phyloP scores from a whole-genome alignment of 23 tunicate genomes.

The Botrylloides violaceus region DNA sequence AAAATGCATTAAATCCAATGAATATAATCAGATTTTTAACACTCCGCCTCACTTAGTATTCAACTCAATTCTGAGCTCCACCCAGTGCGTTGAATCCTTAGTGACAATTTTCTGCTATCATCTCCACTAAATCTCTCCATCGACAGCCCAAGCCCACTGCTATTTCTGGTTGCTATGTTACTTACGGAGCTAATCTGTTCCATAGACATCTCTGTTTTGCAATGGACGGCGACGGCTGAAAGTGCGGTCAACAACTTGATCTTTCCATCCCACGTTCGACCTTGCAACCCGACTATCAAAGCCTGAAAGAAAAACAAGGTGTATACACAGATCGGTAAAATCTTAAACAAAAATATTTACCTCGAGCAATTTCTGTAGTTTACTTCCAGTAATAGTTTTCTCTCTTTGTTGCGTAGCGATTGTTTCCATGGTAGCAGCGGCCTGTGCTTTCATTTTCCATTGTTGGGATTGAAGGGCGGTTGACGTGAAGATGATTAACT shows the following conservation, averaged over 20 bases:
- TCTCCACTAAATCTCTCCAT: too few species aligned
- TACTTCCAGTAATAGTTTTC: slow-evolving; percentile 32
- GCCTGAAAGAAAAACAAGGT: slow-evolving; percentile 24
- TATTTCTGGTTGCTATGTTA: too few species aligned
- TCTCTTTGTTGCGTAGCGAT: slow-evolving; percentile 60
- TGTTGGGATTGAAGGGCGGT: slow-evolving; percentile 38
- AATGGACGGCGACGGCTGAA: slow-evolving; percentile 35
- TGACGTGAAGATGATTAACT: slow-evolving; percentile 34
- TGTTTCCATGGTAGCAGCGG: slow-evolving; percentile 59
- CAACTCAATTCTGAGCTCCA: too few species aligned
- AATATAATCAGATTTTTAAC: too few species aligned
- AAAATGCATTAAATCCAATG: too few species aligned
- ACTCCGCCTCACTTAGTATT: too few species aligned
- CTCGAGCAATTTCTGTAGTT: slow-evolving; percentile 34
- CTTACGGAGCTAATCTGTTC: slow-evolving; percentile 12
- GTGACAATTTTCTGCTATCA: too few species aligned
- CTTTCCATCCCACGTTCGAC: slow-evolving; percentile 72
- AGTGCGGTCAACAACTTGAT: slow-evolving; percentile 40
- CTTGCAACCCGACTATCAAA: slow-evolving; percentile 39
- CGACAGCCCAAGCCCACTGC: too few species aligned
- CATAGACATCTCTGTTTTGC: slow-evolving; percentile 17
- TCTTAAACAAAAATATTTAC: slow-evolving; percentile 23
- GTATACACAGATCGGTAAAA: too few species aligned
- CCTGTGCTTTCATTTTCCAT: slow-evolving; percentile 77
- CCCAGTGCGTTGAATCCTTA: too few species aligned